These are phyloP conservation scores for Micrasema longulum DNA, from an alignment of 1,140 invertebrate species.

Conservation along the genomic window DNA sequence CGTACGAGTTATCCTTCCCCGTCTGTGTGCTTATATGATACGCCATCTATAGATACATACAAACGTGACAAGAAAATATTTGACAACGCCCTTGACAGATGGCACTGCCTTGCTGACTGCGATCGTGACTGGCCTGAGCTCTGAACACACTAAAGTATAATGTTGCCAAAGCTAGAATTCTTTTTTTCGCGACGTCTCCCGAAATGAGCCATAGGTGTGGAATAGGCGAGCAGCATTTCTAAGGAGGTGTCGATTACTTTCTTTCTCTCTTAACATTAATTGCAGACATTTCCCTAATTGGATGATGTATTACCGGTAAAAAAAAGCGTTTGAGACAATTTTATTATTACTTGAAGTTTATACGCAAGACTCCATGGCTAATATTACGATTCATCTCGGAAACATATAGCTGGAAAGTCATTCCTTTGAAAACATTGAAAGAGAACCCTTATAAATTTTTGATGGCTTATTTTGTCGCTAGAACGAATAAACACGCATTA, in stretches of 20 bases:
- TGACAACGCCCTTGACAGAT: slow-evolving; percentile 51
- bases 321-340: background rate
- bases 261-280: slow-evolving; percentile 27
- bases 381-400: background rate
- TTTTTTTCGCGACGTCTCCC: too few species aligned
- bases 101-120: slow-evolving; percentile 31
- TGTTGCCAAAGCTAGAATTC: background rate
- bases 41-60: slow-evolving; percentile 18
- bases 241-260: slow-evolving; percentile 11
- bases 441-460: background rate
- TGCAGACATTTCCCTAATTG: slow-evolving; percentile 34
- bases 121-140: slow-evolving; percentile 41
- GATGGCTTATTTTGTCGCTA: background rate
- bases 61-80: slow-evolving; percentile 52
- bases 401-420: background rate
- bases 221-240: slow-evolving; percentile 10
- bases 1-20: slow-evolving; percentile 4
- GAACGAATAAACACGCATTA: background rate
- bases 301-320: slow-evolving; percentile 23
- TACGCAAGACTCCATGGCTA: background rate
- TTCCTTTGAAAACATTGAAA: background rate
- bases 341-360: background rate
- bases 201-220: too few species aligned
- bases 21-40: slow-evolving; percentile 12
- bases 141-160: background rate